Evolutionary conservation across 2,113 vertebrate genomes (phyloP).

Genomic region (Oncorhynchus keta): DNA sequence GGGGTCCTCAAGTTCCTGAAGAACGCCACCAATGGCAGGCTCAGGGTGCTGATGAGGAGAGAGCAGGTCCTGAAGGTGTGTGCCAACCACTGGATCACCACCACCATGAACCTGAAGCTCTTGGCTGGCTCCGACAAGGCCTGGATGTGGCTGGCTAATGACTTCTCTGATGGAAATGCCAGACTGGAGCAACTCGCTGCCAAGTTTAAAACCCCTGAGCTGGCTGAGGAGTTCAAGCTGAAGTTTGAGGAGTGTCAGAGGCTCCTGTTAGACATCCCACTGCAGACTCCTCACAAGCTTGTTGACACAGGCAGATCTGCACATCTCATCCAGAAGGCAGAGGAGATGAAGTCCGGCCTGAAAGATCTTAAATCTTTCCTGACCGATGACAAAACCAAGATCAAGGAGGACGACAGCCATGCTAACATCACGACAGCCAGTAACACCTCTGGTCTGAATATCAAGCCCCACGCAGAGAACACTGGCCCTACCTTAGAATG

Average conservation of each 20-base stretch:
- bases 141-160: conserved; percentile 95
- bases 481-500: conserved; percentile 87
- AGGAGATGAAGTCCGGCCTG: conserved; percentile 96
- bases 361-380: conserved; percentile 94
- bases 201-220: conserved; percentile 92
- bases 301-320: conserved; percentile 91
- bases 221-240: conserved; percentile 91
- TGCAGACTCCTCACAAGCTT: conserved; percentile 97
- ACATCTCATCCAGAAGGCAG: conserved; percentile 93
- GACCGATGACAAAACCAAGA: conserved; percentile 87
- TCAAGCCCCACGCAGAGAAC: conserved; percentile 78
- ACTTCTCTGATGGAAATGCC: conserved; percentile 93
- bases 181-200: conserved; percentile 88
- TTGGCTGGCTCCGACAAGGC: conserved; percentile 92
- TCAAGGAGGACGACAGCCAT: conserved; percentile 73
- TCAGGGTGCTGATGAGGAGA: conserved; percentile 92
- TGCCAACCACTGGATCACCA: conserved; percentile 98
- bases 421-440: conserved; percentile 39
- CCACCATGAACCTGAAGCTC: conserved; percentile 94
- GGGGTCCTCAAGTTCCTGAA: conserved; percentile 93
- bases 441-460: conserved; percentile 62
- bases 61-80: conserved; percentile 98
- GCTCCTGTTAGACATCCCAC: conserved; percentile 89
- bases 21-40: conserved; percentile 86
- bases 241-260: conserved; percentile 96